Percentiles rank a stretch among this genome's conserved stretches.
Evolutionary conservation across 2,888 invertebrate genomes (phyloP).

Genomic region (Poecilus cupreus): DNA sequence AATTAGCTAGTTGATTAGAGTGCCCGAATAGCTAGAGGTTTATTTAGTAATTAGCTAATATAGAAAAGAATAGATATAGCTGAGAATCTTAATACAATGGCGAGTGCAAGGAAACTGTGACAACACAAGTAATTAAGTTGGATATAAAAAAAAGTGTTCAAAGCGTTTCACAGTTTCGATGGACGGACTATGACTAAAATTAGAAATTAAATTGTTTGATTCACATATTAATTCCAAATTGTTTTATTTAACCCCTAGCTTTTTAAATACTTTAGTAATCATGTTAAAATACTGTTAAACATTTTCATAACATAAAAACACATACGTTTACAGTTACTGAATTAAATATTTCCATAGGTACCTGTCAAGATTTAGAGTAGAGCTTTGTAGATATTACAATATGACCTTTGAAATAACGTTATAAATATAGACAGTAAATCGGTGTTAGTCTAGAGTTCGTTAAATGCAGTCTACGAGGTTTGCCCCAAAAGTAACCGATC

Average conservation of each 20-base stretch:
- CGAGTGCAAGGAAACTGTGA: not conserved
- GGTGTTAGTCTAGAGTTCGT: slow-evolving; percentile 28
- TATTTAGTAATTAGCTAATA: not conserved
- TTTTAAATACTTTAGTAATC: not conserved
- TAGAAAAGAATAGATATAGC: not conserved
- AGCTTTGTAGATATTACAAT: slow-evolving; percentile 14
- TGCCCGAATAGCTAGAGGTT: not conserved
- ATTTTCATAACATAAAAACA: slow-evolving; percentile 26
- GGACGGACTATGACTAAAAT: not conserved
- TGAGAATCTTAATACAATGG: not conserved
- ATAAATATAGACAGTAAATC: not conserved
- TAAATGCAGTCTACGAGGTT: no score
- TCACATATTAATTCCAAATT: not conserved
- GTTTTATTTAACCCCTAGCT: slow-evolving; percentile 3
- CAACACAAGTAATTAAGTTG: not conserved
- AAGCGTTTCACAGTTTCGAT: not conserved
- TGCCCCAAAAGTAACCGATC: no score
- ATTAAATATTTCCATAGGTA: not conserved
- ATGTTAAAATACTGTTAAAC: not conserved
- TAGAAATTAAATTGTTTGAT: not conserved
- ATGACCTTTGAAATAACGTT: not conserved
- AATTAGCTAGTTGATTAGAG: not conserved
- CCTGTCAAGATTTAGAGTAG: slow-evolving; percentile 21
- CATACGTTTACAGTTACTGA: not conserved
- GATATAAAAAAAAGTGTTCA: not conserved